phyloP scores from a whole-genome alignment of 2,113 vertebrate species.

The Hippocampus zosterae region DNA sequence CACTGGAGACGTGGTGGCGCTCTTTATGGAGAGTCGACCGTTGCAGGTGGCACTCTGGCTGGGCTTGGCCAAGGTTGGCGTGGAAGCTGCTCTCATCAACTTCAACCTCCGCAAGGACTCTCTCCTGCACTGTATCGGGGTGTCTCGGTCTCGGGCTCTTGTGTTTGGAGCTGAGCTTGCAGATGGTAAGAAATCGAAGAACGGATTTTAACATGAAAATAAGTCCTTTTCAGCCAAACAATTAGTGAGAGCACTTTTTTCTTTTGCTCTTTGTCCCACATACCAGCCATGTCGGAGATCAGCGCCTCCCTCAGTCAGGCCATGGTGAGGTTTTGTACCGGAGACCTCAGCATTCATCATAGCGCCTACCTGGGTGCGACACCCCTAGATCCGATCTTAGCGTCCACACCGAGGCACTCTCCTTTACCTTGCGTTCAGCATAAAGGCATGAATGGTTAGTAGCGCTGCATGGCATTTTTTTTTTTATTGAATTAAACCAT shows the following conservation, averaged over 20 bases:
- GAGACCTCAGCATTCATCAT: conserved; percentile 62
- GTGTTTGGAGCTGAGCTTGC: conserved; percentile 83
- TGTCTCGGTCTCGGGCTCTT: conserved; percentile 76
- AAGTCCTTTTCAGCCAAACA: neutral
- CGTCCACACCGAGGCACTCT: conserved; percentile 48
- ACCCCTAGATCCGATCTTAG: conserved; percentile 76
- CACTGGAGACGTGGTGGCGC: conserved; percentile 79
- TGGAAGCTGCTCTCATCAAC: conserved; percentile 85
- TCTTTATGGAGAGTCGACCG: conserved; percentile 85
- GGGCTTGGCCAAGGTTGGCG: conserved; percentile 81
- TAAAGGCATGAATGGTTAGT: conserved; percentile 82
- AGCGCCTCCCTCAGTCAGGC: conserved; percentile 73
- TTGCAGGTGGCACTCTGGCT: conserved; percentile 88
- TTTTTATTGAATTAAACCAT: neutral
- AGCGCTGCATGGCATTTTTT: neutral
- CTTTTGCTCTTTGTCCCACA: conserved; percentile 11
- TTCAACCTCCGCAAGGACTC: conserved; percentile 81
- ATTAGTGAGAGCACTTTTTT: neutral
- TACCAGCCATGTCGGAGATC: conserved; percentile 78
- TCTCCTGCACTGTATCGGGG: conserved; percentile 78
- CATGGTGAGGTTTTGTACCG: conserved; percentile 77
- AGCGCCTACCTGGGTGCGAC: conserved; percentile 61
- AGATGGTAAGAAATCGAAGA: conserved; percentile 66
- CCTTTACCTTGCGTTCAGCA: conserved; percentile 47
- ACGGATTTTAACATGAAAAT: neutral